Evolutionary conservation across 2,888 invertebrate species (phyloP), one percentile per base, ranked within the genome.

Genomic region (Dynastes grantii): DNA sequence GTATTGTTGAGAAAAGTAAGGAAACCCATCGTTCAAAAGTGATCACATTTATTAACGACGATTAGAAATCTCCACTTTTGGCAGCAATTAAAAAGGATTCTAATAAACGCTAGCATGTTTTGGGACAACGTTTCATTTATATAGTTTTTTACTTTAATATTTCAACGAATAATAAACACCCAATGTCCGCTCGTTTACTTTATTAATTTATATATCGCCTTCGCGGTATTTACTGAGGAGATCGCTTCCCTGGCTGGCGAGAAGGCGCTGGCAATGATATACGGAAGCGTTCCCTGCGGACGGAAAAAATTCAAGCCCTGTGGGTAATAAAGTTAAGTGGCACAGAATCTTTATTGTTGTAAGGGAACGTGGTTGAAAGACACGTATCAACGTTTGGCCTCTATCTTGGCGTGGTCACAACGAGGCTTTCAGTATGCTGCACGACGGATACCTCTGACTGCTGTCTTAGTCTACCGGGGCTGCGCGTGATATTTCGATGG

Each of bases 381-480:
- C 81, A 81, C 81, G 81, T 81, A 79, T 79, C 79, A 78, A 79
- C 80, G 79, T 81, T 81, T 81, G 80, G 80, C 76, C 75, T 76
- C 77, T 73, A 70, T 80, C 75, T 80, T 79, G 80, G 81, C 80
- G 70, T 77, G 77, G 79, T 73, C 81, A 76, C 79, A 76, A 79
- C 81, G 77, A 77, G 68, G 80, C 80, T 73, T 71, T 79, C 79
- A 77, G 79, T 79, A 79, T 79, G 77, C 79, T 68, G 61, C 51
- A 63, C 75, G 68, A 55, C 55, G 73, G 61, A 61, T 68, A 64
- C 77, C 61, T 73, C 63, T 79, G 53, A 75, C 75, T 67, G 68
- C 73, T 77, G 75, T 29, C 49, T 65, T 63, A 76, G 77, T 79
- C 79, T 77, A 67, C 67, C 58, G 75, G 75, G 79, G 73, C 75